Evolutionary conservation across 1,140 invertebrate species (phyloP).

Genomic region (Lepidurus apus): DNA sequence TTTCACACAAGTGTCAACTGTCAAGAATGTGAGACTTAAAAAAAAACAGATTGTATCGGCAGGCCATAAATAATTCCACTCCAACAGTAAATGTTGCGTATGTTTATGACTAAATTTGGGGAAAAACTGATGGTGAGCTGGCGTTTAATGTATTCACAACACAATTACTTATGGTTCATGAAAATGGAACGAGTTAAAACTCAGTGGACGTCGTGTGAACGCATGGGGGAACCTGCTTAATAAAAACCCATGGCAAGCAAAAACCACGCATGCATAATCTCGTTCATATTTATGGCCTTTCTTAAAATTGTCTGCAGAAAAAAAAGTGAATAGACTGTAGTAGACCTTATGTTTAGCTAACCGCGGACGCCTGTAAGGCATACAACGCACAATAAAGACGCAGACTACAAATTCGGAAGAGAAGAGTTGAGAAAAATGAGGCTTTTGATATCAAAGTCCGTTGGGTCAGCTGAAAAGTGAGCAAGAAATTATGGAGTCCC

Average conservation of each 20-base stretch:
- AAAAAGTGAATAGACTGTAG: no score
- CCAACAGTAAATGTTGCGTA: background rate
- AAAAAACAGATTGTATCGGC: background rate
- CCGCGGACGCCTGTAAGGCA: no score
- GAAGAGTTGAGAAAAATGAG: background rate
- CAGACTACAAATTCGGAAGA: no score
- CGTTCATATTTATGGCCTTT: background rate
- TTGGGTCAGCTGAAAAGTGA: slow-evolving; percentile 15
- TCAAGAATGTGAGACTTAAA: background rate
- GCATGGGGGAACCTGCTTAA: slow-evolving; percentile 3
- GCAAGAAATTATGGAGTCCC: background rate
- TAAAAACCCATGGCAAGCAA: background rate
- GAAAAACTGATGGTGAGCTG: background rate
- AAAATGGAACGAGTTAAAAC: slow-evolving; percentile 14
- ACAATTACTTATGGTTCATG: background rate
- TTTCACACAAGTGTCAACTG: no score
- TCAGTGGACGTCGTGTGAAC: background rate
- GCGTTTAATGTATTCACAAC: background rate
- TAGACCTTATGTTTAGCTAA: no score
- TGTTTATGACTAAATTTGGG: background rate
- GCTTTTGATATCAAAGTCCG: background rate
- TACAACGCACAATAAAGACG: no score
- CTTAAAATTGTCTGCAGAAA: background rate
- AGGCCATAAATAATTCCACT: background rate
- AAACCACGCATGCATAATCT: background rate